Base-by-base conservation (phyloP, 2,113 vertebrate species). In the Todiramphus chloris region DNA sequence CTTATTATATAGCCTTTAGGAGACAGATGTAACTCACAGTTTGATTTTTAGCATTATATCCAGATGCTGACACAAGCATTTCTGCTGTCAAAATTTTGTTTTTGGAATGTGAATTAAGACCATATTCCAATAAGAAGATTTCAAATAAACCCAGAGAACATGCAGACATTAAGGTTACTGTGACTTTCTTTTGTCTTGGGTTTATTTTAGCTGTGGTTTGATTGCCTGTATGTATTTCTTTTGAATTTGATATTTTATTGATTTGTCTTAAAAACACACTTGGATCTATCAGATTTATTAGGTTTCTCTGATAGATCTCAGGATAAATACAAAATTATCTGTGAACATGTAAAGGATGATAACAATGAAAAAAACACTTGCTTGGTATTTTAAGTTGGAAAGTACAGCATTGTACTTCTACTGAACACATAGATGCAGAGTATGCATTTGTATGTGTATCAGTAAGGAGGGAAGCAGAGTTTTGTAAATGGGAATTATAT, bases 1-100 rank as follows among this genome's bases (percentile, higher is more conserved):
- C 98, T 98, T 96, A 97, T 98, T 98, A 97, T 95, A 88, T 72
- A 89, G 96, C 88, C 94, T 97, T 98, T 95, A 95, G 31, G 76
- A 95, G 97, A 96, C 97, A 98, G 97, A 97, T 97, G 90, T 90
- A 97, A 92, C 79, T 84, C 95, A 67, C 78, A 46, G 93, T 94
- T 95, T 95, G 95, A 93, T 91, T 88, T 97, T 96, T 83, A 92
- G 88, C 93, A 92, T 96, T 95, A 59, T 95, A 96, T 96, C 97
- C 97, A 97, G 97, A 98, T 97, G 95, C 97, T 97, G 92, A 95
- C 82, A 75, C 60, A 80, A 96, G 87, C 92, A 92, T 87, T 97
- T 97, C 89, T 96, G 94, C 95, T 93, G 88, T 83, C 81, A 86
- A 55, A 78, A 72, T 92, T 95, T 74, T 81, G 25, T 43, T 63